phyloP scores from a whole-genome alignment of 1,140 invertebrate genomes.

The Philotrypesis tridentata region DNA sequence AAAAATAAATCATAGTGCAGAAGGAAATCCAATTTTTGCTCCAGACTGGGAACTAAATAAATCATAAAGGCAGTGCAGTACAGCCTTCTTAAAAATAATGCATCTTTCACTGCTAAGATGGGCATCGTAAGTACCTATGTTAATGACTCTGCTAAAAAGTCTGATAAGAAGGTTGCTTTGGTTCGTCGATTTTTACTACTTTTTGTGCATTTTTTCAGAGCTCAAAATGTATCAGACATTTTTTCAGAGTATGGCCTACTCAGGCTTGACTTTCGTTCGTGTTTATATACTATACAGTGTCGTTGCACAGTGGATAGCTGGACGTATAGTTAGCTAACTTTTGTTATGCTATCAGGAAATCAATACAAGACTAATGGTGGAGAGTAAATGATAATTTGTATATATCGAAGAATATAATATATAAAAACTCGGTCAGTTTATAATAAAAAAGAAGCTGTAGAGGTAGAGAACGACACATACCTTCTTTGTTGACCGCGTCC shows the following conservation, averaged over 20 bases:
- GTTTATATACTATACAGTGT: constrained; percentile 5
- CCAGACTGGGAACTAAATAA: neutral
- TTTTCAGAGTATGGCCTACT: neutral
- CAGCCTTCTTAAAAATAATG: neutral
- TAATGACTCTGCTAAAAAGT: neutral
- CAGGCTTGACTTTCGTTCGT: neutral
- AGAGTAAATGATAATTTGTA: constrained; percentile 10
- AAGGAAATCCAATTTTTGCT: constrained; percentile 8
- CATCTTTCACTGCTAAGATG: constrained; percentile 21
- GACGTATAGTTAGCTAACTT: neutral
- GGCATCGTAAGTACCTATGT: constrained; percentile 3
- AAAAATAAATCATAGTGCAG: constrained; percentile 11
- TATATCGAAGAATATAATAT: neutral
- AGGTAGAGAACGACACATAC: constrained; percentile 68
- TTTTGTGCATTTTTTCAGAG: neutral
- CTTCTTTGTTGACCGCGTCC: constrained; percentile 78
- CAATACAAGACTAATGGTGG: constrained; percentile 9
- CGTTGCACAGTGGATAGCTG: neutral
- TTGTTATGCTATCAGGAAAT: constrained; percentile 11
- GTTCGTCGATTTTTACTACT: no score
- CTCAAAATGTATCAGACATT: constrained; percentile 11
- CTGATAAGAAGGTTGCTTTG: neutral
- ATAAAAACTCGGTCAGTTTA: neutral
- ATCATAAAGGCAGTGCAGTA: constrained; percentile 17
- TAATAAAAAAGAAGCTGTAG: constrained; percentile 26